Percentiles rank a stretch among this genome's conserved stretches.
phyloP scores from a whole-genome alignment of 2,888 invertebrate species.

The Eurytoma adleriae region DNA sequence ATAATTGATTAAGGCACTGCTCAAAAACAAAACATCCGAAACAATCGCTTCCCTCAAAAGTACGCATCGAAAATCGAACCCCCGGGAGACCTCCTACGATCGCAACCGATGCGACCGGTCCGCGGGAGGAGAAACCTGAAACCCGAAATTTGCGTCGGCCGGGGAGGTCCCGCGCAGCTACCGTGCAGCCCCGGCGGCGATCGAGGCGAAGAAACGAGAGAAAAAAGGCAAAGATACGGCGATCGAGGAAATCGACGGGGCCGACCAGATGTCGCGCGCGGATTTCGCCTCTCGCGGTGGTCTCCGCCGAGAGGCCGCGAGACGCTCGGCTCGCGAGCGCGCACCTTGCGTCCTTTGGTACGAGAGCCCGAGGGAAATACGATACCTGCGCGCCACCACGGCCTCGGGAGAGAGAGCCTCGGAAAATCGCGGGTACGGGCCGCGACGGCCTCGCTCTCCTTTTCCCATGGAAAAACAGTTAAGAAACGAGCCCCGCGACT shows the following conservation, averaged over 20 bases:
- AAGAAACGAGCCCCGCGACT: not conserved
- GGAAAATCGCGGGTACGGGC: conserved; percentile 1
- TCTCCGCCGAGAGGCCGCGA: not conserved
- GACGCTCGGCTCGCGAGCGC: conserved; percentile 1
- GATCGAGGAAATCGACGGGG: conserved; percentile 26
- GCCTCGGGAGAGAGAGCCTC: not conserved
- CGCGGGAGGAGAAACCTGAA: conserved; percentile 18
- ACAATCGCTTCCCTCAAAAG: not conserved
- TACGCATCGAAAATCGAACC: not conserved
- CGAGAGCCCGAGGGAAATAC: conserved; percentile 30
- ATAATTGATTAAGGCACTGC: no score
- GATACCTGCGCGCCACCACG: conserved; percentile 12
- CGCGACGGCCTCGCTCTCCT: conserved; percentile 46
- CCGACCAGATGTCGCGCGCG: conserved; percentile 3
- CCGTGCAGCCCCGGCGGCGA: not conserved
- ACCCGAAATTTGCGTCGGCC: conserved; percentile 35
- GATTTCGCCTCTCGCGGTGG: conserved; percentile 27
- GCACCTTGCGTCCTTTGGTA: conserved; percentile 27
- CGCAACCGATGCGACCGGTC: not conserved
- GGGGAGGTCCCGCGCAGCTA: not conserved
- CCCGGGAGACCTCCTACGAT: not conserved
- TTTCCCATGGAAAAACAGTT: conserved; percentile 36
- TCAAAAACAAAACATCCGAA: not conserved
- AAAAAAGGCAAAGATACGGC: not conserved
- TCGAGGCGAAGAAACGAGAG: not conserved